Percentiles rank a stretch among this genome's conserved stretches.
Evolutionary conservation across 2,797 vertebrate species (phyloP).

Genomic region (Epinephelus awoara): DNA sequence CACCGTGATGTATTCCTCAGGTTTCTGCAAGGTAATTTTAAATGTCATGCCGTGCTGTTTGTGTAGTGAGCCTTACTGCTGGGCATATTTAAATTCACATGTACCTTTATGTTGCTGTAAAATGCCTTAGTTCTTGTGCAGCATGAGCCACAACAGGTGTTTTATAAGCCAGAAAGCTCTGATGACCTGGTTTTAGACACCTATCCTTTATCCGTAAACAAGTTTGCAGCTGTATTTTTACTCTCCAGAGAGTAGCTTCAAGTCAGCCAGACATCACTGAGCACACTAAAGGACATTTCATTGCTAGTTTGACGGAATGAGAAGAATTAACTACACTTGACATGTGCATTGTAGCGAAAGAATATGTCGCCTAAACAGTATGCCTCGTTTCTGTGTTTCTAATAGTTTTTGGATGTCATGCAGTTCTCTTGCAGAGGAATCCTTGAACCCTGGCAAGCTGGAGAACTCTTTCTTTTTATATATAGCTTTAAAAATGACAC

Average conservation of each 20-base stretch:
- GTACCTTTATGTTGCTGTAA: too few species aligned
- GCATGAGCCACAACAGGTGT: not conserved
- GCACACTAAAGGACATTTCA: not conserved
- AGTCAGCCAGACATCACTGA: slow-evolving; percentile 5
- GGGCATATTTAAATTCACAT: slow-evolving; percentile 5
- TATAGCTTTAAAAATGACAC: not conserved
- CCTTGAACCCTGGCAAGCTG: slow-evolving; percentile 2
- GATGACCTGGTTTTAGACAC: not conserved
- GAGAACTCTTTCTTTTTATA: not conserved
- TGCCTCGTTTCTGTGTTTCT: slow-evolving; percentile 3
- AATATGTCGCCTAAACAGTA: not conserved
- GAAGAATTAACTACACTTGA: slow-evolving; percentile 22
- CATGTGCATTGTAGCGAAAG: slow-evolving; percentile 17
- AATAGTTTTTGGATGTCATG: slow-evolving; percentile 5
- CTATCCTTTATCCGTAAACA: not conserved
- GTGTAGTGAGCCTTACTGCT: not conserved
- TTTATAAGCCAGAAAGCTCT: not conserved
- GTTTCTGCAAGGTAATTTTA: slow-evolving; percentile 13
- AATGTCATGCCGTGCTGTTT: not conserved
- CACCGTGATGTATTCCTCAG: slow-evolving; percentile 28
- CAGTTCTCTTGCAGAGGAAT: slow-evolving; percentile 3
- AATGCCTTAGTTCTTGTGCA: not conserved
- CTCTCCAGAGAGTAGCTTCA: not conserved
- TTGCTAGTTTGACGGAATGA: not conserved
- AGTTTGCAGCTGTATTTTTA: slow-evolving; percentile 1